Base-by-base conservation (phyloP, 2,888 invertebrate species). In the Rosalia funebris region DNA sequence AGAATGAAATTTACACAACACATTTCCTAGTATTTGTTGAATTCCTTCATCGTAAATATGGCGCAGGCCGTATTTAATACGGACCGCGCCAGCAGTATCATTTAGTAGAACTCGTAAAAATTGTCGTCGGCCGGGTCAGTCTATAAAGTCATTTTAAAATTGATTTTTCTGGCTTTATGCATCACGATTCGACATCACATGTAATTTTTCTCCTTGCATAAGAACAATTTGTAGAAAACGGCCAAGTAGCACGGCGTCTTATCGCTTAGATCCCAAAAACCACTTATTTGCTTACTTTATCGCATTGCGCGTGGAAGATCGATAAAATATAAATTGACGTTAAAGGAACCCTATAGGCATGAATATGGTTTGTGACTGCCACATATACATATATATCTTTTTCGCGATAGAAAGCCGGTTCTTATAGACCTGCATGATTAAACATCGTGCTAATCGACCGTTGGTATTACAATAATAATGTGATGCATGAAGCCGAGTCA, bases 71-170 rank as follows among this genome's bases (percentile, higher is more conserved):
- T 58, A 48, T 60, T 46, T 60, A 61, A 61, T 57, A 57, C 56
- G 41, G 16, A 34, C 34, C 56, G 9, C n/a, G 17, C 42, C 53
- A 5, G 14, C 37, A 31, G 42, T 53, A 53, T 53, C 53, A 14
- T 53, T 50, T 42, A 53, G 45, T 55, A 46, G 39, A 60, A 66
- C 62, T 71, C 69, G 58, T 71, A 69, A 69, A 70, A 70, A 71
- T 69, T 68, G 78, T 79, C 79, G 71, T 78, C 75, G 74, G 79
- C 79, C 79, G 79, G 79, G 79, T 79, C 79, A 79, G 79, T 79
- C 79, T 79, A 77, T 72, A 72, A 74, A 75, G 71, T 76, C 77
- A 73, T 74, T 72, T 69, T 72, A 71, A 72, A 68, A 63, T 63
- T 54, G 55, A 41, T 55, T 68, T 64, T 68, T 67, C 53, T 69